A percentile compares a stretch with the other conserved stretches of the same genome.
These are phyloP conservation scores for Syritta pipiens DNA, from an alignment of 2,888 invertebrate genomes.

Conservation along the genomic window DNA sequence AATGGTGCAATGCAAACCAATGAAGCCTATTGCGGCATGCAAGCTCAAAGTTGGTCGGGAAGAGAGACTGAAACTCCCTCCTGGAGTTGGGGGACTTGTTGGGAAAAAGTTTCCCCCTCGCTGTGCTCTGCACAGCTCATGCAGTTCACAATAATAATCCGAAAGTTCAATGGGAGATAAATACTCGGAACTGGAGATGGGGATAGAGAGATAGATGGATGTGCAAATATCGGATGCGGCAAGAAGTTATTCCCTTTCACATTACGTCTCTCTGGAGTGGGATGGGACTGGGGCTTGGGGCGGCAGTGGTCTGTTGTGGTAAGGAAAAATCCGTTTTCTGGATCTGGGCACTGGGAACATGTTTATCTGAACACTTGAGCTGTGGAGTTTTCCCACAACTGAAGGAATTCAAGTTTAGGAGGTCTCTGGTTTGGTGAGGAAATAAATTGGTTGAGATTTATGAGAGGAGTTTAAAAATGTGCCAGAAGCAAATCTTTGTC, in stretches of 20 bases:
- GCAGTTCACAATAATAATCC: slow-evolving; percentile 54
- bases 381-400: no score
- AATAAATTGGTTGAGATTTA: no score
- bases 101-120: slow-evolving; percentile 30
- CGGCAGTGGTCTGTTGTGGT: background rate
- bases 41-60: slow-evolving; percentile 27
- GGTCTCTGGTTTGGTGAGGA: no score
- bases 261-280: background rate
- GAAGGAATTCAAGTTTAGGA: no score
- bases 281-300: background rate
- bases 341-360: background rate
- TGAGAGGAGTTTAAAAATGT: no score
- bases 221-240: slow-evolving; percentile 46
- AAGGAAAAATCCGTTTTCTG: background rate
- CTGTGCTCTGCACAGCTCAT: background rate
- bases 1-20: slow-evolving; percentile 54
- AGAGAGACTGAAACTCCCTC: no score
- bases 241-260: slow-evolving; percentile 24
- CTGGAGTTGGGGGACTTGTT: background rate
- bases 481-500: no score
- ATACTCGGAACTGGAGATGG: background rate
- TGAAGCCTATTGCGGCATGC: slow-evolving; percentile 63
- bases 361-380: background rate
- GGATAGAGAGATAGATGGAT: no score
- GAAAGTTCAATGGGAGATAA: slow-evolving; percentile 49